These are phyloP conservation scores for Biston stratarius DNA, from an alignment of 2,888 invertebrate species.

Conservation along the genomic window DNA sequence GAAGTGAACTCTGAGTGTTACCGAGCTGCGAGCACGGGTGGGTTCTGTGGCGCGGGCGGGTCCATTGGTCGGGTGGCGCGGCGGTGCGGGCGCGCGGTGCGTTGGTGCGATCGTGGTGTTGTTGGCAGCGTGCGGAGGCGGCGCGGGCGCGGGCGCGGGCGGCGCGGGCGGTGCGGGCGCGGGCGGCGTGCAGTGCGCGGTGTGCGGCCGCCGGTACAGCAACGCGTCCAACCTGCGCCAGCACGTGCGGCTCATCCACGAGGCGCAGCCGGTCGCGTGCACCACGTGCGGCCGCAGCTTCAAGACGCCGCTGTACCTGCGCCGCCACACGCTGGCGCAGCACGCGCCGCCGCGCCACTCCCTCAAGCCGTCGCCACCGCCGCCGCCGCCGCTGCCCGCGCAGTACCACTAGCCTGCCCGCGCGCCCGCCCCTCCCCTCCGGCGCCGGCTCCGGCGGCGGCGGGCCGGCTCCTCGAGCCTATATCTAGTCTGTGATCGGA, in stretches of 20 bases:
- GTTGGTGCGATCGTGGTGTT: constrained; percentile 47
- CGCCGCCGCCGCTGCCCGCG: constrained; percentile 50
- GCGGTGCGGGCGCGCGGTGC: constrained; percentile 78
- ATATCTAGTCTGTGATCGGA: constrained; percentile 86
- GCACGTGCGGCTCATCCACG: constrained; percentile 91
- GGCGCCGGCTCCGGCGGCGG: constrained; percentile 34
- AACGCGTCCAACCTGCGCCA: constrained; percentile 91
- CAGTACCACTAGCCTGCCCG: constrained; percentile 48
- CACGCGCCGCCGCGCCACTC: constrained; percentile 80
- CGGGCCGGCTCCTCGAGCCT: constrained; percentile 59
- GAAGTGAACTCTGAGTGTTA: neutral
- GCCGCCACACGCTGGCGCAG: constrained; percentile 91
- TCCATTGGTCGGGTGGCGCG: constrained; percentile 33
- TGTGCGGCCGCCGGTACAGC: constrained; percentile 90
- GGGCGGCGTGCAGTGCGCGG: constrained; percentile 85
- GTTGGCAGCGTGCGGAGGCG: constrained; percentile 37
- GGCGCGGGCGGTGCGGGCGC: constrained; percentile 52
- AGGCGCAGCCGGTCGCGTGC: constrained; percentile 90
- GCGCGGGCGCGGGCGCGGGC: constrained; percentile 51
- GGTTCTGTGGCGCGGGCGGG: constrained; percentile 3
- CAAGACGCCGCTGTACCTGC: constrained; percentile 92
- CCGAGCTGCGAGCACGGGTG: neutral
- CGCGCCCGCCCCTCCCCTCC: constrained; percentile 53
- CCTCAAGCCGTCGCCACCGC: constrained; percentile 61
- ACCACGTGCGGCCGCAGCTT: constrained; percentile 90